Percentiles rank a stretch among this genome's conserved stretches.
Evolutionary conservation across 1,140 invertebrate species (phyloP).

Genomic region (Ectropis grisescens): DNA sequence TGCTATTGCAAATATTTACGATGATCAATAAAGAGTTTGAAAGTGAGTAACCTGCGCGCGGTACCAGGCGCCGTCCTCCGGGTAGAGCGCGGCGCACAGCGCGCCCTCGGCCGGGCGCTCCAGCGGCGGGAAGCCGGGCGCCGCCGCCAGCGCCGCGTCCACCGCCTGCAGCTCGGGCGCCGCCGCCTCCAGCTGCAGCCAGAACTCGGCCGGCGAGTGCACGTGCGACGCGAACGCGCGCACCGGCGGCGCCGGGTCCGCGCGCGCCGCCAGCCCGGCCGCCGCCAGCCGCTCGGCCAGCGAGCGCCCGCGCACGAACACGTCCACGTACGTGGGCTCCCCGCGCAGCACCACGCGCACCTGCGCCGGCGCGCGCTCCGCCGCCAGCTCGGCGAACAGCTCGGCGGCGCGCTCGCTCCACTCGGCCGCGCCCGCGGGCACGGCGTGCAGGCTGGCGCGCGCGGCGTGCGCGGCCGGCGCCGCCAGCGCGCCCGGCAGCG

Average conservation of each 20-base stretch:
- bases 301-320: constrained; percentile 74
- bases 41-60: constrained; percentile 74
- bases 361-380: constrained; percentile 51
- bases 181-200: constrained; percentile 77
- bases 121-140: constrained; percentile 68
- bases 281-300: constrained; percentile 72
- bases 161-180: constrained; percentile 74
- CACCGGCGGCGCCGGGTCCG: constrained; percentile 65
- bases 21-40: no score
- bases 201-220: constrained; percentile 78
- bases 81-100: constrained; percentile 78
- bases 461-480: constrained; percentile 71
- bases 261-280: constrained; percentile 62
- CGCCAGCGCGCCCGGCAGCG: constrained; percentile 69
- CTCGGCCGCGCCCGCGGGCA: constrained; percentile 74
- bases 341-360: constrained; percentile 72
- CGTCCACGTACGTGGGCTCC: constrained; percentile 74
- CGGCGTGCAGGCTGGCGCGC: constrained; percentile 75
- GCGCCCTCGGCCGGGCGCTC: constrained; percentile 68
- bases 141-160: constrained; percentile 69
- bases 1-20: no score
- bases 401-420: constrained; percentile 75
- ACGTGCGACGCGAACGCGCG: constrained; percentile 76
- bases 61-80: constrained; percentile 78
- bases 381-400: constrained; percentile 70